Percentiles rank a stretch among this genome's conserved stretches.
phyloP scores from a whole-genome alignment of 2,113 vertebrate genomes.

The Sus scrofa region DNA sequence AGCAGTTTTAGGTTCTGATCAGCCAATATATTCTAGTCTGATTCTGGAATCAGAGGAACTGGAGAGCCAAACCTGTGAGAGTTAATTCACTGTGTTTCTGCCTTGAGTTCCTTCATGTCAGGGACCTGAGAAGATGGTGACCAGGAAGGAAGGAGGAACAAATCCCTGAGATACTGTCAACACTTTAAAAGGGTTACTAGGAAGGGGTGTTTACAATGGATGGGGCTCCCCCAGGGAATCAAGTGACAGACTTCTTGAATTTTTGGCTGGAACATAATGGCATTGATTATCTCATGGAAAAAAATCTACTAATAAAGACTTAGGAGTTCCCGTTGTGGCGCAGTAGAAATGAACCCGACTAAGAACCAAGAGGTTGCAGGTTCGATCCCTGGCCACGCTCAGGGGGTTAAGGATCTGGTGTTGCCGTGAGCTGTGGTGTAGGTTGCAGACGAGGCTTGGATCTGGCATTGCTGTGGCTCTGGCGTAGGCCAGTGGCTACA shows the following conservation, averaged over 20 bases:
- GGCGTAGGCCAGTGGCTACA: too few relatives aligned
- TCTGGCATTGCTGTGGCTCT: too few relatives aligned
- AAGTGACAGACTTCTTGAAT: neutral
- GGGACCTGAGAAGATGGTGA: neutral
- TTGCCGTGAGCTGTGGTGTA: too few relatives aligned
- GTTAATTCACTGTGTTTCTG: neutral
- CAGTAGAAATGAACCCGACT: too few relatives aligned
- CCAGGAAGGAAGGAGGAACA: neutral
- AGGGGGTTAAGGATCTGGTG: too few relatives aligned
- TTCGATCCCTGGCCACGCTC: too few relatives aligned
- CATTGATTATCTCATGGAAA: neutral
- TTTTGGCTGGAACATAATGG: neutral
- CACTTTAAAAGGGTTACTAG: neutral
- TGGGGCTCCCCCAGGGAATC: neutral
- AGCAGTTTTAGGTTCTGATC: neutral
- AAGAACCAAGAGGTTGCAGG: too few relatives aligned
- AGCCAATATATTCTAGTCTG: neutral
- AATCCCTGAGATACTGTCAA: neutral
- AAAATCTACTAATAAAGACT: conserved; percentile 28
- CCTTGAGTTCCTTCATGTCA: neutral
- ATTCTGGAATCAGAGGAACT: neutral
- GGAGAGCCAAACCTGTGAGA: neutral
- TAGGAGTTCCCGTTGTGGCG: too few relatives aligned
- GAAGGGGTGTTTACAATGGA: neutral
- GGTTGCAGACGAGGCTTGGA: too few relatives aligned